These are phyloP conservation scores for Ibidorhyncha struthersii DNA, from an alignment of 2,113 vertebrate species.

Conservation along the genomic window DNA sequence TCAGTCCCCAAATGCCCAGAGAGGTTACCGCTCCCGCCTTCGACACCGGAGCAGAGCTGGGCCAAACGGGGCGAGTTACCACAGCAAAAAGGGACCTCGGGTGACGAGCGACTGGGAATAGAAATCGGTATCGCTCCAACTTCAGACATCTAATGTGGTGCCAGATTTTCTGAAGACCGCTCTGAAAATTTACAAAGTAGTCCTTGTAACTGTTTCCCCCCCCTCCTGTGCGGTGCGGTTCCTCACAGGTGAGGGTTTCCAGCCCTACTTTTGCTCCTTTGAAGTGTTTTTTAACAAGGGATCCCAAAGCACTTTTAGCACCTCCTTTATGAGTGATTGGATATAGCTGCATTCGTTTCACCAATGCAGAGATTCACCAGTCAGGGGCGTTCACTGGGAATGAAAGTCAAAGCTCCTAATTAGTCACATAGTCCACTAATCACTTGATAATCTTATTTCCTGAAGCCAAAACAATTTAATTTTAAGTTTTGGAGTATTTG, in stretches of 20 bases:
- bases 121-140: background rate
- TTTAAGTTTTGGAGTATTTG: background rate
- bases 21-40: rapidly evolving
- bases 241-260: background rate
- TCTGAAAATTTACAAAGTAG: background rate
- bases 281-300: background rate
- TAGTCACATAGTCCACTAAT: background rate
- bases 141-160: background rate
- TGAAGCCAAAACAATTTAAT: background rate
- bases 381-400: background rate
- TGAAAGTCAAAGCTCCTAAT: background rate
- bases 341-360: background rate
- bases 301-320: background rate
- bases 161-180: background rate
- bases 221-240: rapidly evolving
- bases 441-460: background rate
- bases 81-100: background rate
- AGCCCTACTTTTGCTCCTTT: background rate
- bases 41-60: background rate
- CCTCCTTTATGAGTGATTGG: background rate
- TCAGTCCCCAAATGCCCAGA: rapidly evolving
- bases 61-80: rapidly evolving
- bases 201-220: background rate
- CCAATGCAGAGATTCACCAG: background rate
- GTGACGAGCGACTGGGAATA: rapidly evolving